A percentile compares a stretch with the other conserved stretches of the same genome.
phyloP scores from a whole-genome alignment of 2,113 vertebrate species.

The Catharus bicknelli region DNA sequence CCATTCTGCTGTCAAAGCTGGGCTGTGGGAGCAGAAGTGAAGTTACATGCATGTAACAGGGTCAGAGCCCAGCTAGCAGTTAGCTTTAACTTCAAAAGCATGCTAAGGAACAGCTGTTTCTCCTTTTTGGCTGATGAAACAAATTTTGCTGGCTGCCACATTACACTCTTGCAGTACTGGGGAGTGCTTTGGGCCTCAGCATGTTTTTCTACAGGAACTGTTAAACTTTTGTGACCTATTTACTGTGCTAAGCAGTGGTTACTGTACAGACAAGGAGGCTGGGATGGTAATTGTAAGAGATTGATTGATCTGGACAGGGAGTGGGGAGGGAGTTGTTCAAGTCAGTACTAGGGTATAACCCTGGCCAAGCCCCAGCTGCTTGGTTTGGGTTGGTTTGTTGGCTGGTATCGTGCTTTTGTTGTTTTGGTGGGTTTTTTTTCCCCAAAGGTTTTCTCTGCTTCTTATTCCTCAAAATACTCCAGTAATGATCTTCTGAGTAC shows the following conservation, averaged over 20 bases:
- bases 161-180: too few relatives aligned
- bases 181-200: background rate
- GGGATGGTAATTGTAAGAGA: too few relatives aligned
- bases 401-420: background rate
- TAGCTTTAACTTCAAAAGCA: background rate
- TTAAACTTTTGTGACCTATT: background rate
- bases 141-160: background rate
- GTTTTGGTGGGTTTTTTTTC: background rate
- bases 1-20: background rate
- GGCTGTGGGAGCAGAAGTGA: background rate
- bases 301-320: background rate
- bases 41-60: fast-evolving
- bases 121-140: background rate
- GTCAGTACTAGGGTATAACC: background rate
- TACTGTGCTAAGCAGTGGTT: background rate
- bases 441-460: background rate
- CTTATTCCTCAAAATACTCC: background rate
- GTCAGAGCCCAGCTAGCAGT: background rate
- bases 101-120: background rate
- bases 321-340: background rate
- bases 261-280: background rate
- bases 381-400: background rate
- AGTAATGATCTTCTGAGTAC: background rate
- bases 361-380: background rate
- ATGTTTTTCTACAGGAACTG: background rate